phyloP scores from a whole-genome alignment of 2,797 vertebrate genomes.

The Sebastes melanostomus region DNA sequence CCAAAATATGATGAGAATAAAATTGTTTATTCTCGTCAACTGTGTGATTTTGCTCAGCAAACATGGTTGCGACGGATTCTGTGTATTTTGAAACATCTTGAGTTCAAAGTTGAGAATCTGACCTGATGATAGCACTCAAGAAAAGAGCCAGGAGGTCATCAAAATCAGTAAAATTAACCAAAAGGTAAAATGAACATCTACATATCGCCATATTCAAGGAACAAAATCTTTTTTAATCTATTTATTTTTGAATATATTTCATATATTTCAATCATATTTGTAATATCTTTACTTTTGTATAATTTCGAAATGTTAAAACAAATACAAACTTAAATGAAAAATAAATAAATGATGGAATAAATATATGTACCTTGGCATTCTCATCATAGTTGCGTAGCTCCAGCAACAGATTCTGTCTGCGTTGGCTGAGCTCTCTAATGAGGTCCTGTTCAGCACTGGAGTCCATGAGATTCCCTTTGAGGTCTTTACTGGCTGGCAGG shows the following conservation, averaged over 20 bases:
- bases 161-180: not conserved
- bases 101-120: not conserved
- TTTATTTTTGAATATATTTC: not conserved
- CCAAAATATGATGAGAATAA: not conserved
- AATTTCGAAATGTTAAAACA: not conserved
- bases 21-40: not conserved
- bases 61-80: not conserved
- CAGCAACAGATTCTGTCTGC: conserved; percentile 93
- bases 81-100: not conserved
- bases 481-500: conserved; percentile 90
- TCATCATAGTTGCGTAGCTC: conserved; percentile 96
- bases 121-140: not conserved
- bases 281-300: not conserved
- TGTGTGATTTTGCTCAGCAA: not conserved
- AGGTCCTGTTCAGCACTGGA: conserved; percentile 91
- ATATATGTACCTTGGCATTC: conserved; percentile 86
- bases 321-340: not conserved
- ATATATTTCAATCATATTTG: not conserved
- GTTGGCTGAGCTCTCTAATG: conserved; percentile 94
- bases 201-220: not conserved
- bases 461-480: conserved; percentile 92
- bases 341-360: not conserved
- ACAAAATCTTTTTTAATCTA: not conserved
- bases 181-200: not conserved
- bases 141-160: not conserved